Evolutionary conservation across 2,797 vertebrate species (phyloP).

Genomic region (Gymnoscopelus microlampas): DNA sequence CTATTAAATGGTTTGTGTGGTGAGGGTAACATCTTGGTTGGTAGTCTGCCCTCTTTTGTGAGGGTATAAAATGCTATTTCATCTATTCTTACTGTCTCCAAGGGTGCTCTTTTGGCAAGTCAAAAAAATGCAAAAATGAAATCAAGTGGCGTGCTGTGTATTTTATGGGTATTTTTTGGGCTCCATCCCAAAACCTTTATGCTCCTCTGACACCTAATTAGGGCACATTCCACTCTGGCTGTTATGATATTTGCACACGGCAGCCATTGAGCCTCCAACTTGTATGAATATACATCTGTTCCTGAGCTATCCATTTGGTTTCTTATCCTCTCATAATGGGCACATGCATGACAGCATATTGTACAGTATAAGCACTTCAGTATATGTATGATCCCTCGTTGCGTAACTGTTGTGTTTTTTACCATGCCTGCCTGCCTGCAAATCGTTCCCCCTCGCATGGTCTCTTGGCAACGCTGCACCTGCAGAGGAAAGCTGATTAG

Average conservation of each 20-base stretch:
- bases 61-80: constrained; percentile 54
- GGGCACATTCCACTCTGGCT: constrained; percentile 31
- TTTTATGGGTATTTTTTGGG: constrained; percentile 25
- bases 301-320: constrained; percentile 33
- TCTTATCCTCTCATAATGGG: constrained; percentile 35
- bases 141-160: constrained; percentile 42
- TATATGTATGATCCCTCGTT: constrained; percentile 66
- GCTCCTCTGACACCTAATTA: constrained; percentile 51
- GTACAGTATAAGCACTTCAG: constrained; percentile 20
- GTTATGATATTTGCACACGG: neutral
- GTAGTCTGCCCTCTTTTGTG: constrained; percentile 35
- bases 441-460: constrained; percentile 57
- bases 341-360: constrained; percentile 13
- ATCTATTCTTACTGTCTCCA: constrained; percentile 50
- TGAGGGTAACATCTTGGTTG: constrained; percentile 57
- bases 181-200: constrained; percentile 40
- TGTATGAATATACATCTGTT: constrained; percentile 69
- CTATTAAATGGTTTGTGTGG: constrained; percentile 21
- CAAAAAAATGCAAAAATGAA: constrained; percentile 40
- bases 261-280: constrained; percentile 48
- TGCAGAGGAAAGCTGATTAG: constrained; percentile 66
- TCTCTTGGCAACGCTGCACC: constrained; percentile 77
- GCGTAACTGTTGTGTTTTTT: constrained; percentile 48
- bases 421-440: constrained; percentile 33
- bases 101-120: constrained; percentile 36